Evolutionary conservation across 2,797 vertebrate species (phyloP).

Genomic region (Apodemus agrarius): DNA sequence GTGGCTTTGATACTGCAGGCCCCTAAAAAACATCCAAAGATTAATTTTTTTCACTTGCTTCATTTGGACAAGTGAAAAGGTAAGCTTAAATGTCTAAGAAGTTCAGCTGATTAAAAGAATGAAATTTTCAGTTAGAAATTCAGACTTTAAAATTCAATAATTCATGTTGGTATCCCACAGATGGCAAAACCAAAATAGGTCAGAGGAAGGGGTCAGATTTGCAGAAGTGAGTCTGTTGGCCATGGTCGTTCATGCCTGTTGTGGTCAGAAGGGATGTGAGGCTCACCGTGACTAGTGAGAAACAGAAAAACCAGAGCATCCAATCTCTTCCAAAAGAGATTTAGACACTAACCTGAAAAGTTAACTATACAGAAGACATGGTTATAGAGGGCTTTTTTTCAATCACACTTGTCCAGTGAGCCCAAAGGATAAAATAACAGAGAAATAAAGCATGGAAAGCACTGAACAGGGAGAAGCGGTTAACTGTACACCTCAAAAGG

Average conservation of each 20-base stretch:
- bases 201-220: slow-evolving; percentile 34
- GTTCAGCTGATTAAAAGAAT: slow-evolving; percentile 29
- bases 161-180: slow-evolving; percentile 30
- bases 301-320: neutral
- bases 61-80: slow-evolving; percentile 12
- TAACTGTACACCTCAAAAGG: neutral
- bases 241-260: neutral
- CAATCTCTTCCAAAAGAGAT: neutral
- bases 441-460: neutral
- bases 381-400: neutral
- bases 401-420: slow-evolving; percentile 7
- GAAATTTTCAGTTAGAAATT: slow-evolving; percentile 46
- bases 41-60: neutral
- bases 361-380: neutral
- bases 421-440: neutral
- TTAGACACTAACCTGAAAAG: neutral
- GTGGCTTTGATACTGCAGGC: neutral
- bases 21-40: neutral
- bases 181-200: slow-evolving; percentile 22
- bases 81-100: slow-evolving; percentile 54
- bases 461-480: neutral
- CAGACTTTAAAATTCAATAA: slow-evolving; percentile 3
- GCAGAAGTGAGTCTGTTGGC: slow-evolving; percentile 2
- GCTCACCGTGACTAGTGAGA: neutral
- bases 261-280: neutral